These are phyloP conservation scores for Tapirus indicus DNA, from an alignment of 2,797 vertebrate species.

Conservation along the genomic window DNA sequence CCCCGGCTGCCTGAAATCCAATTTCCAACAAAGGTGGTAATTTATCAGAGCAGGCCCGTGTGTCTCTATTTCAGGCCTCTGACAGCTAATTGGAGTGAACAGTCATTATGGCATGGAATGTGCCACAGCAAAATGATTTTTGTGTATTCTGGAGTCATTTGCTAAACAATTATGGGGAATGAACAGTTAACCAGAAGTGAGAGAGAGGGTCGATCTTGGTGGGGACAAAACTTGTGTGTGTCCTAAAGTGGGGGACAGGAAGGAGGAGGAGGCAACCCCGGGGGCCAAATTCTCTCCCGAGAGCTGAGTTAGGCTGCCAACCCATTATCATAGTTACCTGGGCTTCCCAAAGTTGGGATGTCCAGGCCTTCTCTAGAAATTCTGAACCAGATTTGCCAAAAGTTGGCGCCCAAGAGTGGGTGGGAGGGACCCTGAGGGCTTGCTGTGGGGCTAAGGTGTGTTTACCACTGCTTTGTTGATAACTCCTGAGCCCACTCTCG, in stretches of 20 bases:
- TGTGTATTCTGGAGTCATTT: background rate
- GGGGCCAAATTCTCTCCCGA: background rate
- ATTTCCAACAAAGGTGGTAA: slow-evolving; percentile 60
- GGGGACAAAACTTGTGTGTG: background rate
- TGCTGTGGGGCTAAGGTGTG: background rate
- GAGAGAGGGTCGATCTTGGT: background rate
- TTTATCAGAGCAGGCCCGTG: background rate
- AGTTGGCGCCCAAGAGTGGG: background rate
- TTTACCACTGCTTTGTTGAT: background rate
- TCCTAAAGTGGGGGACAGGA: background rate
- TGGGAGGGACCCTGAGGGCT: background rate
- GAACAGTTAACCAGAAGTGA: background rate
- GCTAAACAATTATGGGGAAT: background rate
- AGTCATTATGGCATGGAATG: background rate
- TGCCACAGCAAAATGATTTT: slow-evolving; percentile 19
- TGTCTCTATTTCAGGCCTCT: background rate
- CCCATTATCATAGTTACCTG: fast-evolving
- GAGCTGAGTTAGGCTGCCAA: background rate
- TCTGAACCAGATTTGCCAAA: background rate
- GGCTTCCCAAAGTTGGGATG: background rate
- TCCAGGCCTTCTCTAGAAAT: background rate
- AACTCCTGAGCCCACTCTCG: background rate
- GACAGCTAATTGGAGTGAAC: slow-evolving; percentile 70
- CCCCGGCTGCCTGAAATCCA: background rate
- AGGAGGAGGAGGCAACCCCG: background rate